phyloP scores from a whole-genome alignment of 2,797 vertebrate species.

The Gallinago solitaria region DNA sequence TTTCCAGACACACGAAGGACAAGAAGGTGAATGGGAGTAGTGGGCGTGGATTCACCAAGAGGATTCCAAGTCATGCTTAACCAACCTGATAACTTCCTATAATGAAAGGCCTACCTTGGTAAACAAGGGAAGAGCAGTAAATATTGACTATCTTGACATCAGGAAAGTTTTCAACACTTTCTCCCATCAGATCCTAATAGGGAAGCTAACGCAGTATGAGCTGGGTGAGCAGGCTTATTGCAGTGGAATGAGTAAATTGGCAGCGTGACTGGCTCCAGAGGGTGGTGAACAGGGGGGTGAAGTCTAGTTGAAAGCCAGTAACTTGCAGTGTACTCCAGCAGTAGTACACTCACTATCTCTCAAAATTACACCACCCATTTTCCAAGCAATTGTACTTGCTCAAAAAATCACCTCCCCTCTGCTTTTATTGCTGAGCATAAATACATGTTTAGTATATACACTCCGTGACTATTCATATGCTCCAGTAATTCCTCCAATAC shows the following conservation, averaged over 20 bases:
- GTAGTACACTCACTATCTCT: neutral
- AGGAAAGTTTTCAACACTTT: neutral
- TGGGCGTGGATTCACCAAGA: neutral
- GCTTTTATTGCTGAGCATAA: neutral
- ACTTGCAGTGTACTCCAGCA: neutral
- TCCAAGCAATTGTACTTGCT: neutral
- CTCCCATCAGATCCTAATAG: neutral
- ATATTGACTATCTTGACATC: neutral
- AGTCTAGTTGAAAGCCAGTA: neutral
- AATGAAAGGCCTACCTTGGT: neutral
- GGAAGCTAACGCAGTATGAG: neutral
- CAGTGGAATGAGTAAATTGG: neutral
- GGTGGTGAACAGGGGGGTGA: neutral
- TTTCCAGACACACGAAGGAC: neutral
- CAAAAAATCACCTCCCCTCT: neutral
- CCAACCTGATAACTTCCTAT: neutral
- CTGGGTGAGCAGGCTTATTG: neutral
- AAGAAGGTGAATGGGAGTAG: neutral
- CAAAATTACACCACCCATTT: neutral
- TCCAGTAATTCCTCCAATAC: neutral
- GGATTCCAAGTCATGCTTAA: neutral
- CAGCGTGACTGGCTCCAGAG: neutral
- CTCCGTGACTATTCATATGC: neutral
- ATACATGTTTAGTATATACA: neutral
- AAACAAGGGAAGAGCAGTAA: neutral